Conservation (phyloP, 2,888 invertebrate species). For the Coleophora flavipennella region DNA sequence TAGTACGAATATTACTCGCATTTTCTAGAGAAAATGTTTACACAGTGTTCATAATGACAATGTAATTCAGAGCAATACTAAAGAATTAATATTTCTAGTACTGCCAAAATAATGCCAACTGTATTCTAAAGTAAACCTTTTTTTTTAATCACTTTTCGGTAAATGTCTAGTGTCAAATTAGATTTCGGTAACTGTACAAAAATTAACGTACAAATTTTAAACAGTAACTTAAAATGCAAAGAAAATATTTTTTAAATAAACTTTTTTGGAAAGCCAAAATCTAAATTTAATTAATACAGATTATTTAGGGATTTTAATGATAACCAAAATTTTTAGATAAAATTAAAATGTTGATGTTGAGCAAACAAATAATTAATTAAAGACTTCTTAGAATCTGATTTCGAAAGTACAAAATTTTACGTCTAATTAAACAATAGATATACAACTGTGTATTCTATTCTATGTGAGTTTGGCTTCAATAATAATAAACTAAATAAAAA, state of each 20-base stretch:
- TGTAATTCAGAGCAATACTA: constrained; percentile 73
- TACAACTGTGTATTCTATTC: constrained; percentile 38
- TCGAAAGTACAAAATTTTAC: constrained; percentile 69
- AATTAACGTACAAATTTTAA: constrained; percentile 70
- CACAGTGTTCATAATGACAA: constrained; percentile 68
- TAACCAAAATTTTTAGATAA: constrained; percentile 42
- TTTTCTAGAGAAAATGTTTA: constrained; percentile 43
- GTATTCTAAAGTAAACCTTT: constrained; percentile 63
- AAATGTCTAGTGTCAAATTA: constrained; percentile 71
- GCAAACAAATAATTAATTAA: constrained; percentile 55
- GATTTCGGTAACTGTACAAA: constrained; percentile 72
- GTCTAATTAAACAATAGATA: constrained; percentile 51
- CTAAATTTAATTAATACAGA: constrained; percentile 64
- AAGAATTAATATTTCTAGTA: constrained; percentile 71
- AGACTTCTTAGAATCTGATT: constrained; percentile 72
- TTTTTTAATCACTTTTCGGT: constrained; percentile 62
- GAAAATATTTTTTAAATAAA: constrained; percentile 70
- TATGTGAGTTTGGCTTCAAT: constrained; percentile 68
- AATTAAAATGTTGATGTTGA: constrained; percentile 59
- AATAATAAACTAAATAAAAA: constrained; percentile 14
- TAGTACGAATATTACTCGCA: constrained; percentile 28
- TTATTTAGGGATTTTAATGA: constrained; percentile 61
- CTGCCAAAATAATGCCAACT: constrained; percentile 71
- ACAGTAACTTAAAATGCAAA: constrained; percentile 60
- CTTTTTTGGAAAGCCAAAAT: constrained; percentile 71